phyloP scores from a whole-genome alignment of 2,797 vertebrate species.

The Babyrousa celebensis region DNA sequence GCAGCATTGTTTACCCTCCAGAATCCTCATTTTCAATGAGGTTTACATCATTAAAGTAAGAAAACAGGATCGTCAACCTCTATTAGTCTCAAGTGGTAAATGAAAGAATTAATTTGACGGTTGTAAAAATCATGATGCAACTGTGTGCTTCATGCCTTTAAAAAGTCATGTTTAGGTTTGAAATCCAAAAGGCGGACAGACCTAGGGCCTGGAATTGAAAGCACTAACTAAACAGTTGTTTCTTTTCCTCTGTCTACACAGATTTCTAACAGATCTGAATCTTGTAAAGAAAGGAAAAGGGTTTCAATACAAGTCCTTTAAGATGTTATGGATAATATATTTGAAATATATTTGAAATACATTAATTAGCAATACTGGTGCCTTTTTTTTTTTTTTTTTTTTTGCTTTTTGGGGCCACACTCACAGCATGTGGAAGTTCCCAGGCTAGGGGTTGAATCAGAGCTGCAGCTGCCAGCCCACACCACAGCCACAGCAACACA shows the following conservation, averaged over 20 bases:
- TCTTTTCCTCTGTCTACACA: slow-evolving; percentile 60
- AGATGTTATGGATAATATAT: slow-evolving; percentile 53
- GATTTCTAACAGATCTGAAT: slow-evolving; percentile 53
- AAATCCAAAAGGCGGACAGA: slow-evolving; percentile 77
- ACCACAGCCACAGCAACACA: too few species aligned
- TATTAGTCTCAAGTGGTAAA: slow-evolving; percentile 85
- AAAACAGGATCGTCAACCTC: slow-evolving; percentile 88
- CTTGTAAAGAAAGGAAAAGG: slow-evolving; percentile 27
- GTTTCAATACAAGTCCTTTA: slow-evolving; percentile 15
- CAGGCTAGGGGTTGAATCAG: too few species aligned
- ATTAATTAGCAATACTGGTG: not conserved
- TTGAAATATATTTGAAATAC: slow-evolving; percentile 5
- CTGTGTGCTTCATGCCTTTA: slow-evolving; percentile 84
- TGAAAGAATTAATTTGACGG: slow-evolving; percentile 89
- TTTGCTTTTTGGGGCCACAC: too few species aligned
- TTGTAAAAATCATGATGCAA: slow-evolving; percentile 87
- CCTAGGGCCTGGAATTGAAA: slow-evolving; percentile 81
- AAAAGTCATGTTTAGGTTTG: slow-evolving; percentile 83
- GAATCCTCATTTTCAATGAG: slow-evolving; percentile 90
- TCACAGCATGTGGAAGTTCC: too few species aligned
- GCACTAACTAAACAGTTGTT: slow-evolving; percentile 74
- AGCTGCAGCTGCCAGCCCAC: too few species aligned
- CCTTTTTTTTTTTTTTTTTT: not conserved
- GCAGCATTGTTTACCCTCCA: slow-evolving; percentile 88
- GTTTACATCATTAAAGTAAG: slow-evolving; percentile 90